Evolutionary conservation across 2,797 vertebrate genomes (phyloP).

Genomic region (Carduelis carduelis): DNA sequence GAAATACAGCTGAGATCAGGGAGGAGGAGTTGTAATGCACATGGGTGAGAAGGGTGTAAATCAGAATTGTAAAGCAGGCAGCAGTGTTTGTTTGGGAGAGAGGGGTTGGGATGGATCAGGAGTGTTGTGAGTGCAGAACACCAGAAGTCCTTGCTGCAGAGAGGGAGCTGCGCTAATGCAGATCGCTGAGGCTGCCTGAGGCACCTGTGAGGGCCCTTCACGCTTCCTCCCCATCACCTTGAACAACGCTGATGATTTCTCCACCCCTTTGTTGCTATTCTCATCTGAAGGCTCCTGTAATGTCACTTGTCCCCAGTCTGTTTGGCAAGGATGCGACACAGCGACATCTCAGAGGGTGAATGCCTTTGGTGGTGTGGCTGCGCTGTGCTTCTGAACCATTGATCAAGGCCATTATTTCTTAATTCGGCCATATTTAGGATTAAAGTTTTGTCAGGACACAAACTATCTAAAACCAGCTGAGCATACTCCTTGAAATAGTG

Average conservation of each 20-base stretch:
- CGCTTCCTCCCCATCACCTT: neutral
- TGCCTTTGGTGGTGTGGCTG: neutral
- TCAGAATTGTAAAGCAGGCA: neutral
- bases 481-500: accelerated
- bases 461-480: neutral
- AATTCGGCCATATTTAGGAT: neutral
- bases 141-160: accelerated
- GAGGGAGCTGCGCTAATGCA: neutral
- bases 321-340: neutral
- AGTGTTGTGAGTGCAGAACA: neutral
- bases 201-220: neutral
- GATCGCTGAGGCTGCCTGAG: neutral
- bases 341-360: neutral
- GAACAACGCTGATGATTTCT: neutral
- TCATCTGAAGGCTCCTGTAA: neutral
- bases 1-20: neutral
- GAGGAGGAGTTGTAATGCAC: neutral
- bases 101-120: accelerated
- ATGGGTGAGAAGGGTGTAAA: accelerated
- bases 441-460: neutral
- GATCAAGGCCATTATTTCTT: neutral
- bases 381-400: accelerated
- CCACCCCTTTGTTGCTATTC: neutral
- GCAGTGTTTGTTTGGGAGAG: neutral
- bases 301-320: neutral